Base-by-base conservation (phyloP, 1,140 invertebrate genomes). In the Dinoponera quadriceps region DNA sequence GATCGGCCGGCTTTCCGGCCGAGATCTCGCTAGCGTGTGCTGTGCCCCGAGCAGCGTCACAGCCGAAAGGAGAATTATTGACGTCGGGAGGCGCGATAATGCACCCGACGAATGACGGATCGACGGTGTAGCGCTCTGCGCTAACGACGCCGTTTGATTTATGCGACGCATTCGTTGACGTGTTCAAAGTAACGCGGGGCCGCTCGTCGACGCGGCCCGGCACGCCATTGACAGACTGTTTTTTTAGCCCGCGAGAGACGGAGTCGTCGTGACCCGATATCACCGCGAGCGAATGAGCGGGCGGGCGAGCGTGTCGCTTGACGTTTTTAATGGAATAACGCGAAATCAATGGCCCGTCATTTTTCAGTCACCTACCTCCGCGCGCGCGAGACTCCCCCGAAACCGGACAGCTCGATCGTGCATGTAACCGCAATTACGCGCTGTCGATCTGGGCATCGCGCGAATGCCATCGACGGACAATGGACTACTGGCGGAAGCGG, bases 21-120 rank as follows among this genome's bases (percentile, higher is more conserved):
- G 62, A 22, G 22, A 3, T 14, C 49, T n/a, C n/a, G n/a, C n/a
- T n/a, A n/a, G 22, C 27, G 38, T 20, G 5, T 20, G 25, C n/a
- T 33, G 60, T 11, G 38, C 38, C 38, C 38, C 38, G 38, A 9
- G 38, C 38, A 44, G 54, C 48, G 83, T 60, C 73, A 72, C 25
- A 55, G 44, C 62, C 63, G 73, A 80, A 86, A 85, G 85, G 77
- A 83, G 81, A 86, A 72, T 85, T 86, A 85, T 86, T 63, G 83
- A 51, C 69, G 69, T 27, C 44, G n/a, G 18, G 16, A 59, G 14
- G 27, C n/a, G 75, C 54, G 85, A 85, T 86, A 86, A 86, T 85
- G 77, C 63, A 85, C 65, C 80, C 55, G 48, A 74, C 77, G 55
- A 85, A 54, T 86, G 83, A 85, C 73, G 60, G 83, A 86, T 86